Conservation (phyloP, 2,113 vertebrate species). For the Turdus rufiventris region DNA sequence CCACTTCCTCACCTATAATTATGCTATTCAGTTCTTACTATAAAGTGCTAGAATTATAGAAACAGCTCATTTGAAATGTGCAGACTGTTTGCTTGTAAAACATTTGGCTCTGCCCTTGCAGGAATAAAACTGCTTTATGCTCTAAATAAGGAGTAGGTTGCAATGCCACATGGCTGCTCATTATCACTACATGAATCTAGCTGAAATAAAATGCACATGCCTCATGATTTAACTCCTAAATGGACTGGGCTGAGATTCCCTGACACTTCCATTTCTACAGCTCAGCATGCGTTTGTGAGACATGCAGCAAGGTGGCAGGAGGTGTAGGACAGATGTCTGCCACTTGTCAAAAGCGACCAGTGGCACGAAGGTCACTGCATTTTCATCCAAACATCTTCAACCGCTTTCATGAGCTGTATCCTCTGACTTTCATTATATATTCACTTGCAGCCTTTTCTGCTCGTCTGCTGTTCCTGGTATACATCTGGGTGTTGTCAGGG, state of each 20-base stretch:
- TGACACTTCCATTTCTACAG: neutral
- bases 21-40: neutral
- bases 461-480: neutral
- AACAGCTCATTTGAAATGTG: conserved; percentile 13
- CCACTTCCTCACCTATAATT: conserved; percentile 12
- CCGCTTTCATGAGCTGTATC: neutral
- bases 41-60: neutral
- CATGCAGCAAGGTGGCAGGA: neutral
- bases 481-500: conserved; percentile 6
- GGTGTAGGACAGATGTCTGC: neutral
- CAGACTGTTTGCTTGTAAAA: conserved; percentile 27
- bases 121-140: conserved; percentile 16
- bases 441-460: neutral
- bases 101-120: conserved; percentile 29
- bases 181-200: neutral
- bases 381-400: neutral
- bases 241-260: neutral
- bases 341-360: neutral
- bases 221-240: neutral
- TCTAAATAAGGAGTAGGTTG: conserved; percentile 34
- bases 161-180: conserved; percentile 4
- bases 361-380: neutral
- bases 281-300: neutral
- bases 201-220: neutral
- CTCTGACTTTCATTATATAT: neutral